Percentiles rank a stretch among this genome's conserved stretches.
phyloP scores from a whole-genome alignment of 2,888 invertebrate genomes.

The Anarsia innoxiella region DNA sequence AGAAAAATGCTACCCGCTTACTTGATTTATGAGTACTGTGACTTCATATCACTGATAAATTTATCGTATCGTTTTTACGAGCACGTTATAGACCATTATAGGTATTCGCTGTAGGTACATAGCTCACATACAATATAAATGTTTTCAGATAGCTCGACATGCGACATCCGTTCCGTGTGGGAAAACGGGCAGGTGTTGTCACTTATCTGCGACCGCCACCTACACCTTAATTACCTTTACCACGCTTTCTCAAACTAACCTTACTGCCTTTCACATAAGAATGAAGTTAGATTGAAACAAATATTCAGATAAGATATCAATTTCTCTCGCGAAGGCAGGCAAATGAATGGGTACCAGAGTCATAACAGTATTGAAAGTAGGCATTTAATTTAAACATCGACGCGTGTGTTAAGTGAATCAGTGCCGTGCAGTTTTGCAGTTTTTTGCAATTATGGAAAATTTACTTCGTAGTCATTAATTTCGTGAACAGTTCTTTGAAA shows the following conservation, averaged over 20 bases:
- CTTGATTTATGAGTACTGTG: too few species aligned
- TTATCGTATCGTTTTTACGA: too few species aligned
- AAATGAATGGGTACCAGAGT: conserved; percentile 50
- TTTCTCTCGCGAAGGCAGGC: conserved; percentile 22
- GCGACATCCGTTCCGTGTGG: conserved; percentile 62
- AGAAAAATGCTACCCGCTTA: too few species aligned
- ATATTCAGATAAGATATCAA: conserved; percentile 12
- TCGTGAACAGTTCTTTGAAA: too few species aligned
- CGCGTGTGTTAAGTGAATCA: conserved; percentile 6
- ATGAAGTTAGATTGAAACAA: too few species aligned
- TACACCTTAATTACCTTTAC: conserved; percentile 33
- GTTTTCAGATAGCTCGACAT: conserved; percentile 59
- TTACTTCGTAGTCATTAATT: too few species aligned
- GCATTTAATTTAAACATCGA: conserved; percentile 6
- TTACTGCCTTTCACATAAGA: conserved; percentile 1
- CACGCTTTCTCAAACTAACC: conserved; percentile 9
- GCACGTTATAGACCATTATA: too few species aligned
- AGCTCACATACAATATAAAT: conserved; percentile 34
- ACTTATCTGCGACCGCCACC: conserved; percentile 44
- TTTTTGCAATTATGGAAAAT: too few species aligned
- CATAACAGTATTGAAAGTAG: conserved; percentile 43
- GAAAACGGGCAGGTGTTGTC: conserved; percentile 68
- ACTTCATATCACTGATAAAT: too few species aligned
- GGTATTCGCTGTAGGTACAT: too few species aligned
- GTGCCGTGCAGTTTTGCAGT: neutral